These are phyloP conservation scores for Trogon surrucura DNA, from an alignment of 2,113 vertebrate genomes.

Conservation along the genomic window DNA sequence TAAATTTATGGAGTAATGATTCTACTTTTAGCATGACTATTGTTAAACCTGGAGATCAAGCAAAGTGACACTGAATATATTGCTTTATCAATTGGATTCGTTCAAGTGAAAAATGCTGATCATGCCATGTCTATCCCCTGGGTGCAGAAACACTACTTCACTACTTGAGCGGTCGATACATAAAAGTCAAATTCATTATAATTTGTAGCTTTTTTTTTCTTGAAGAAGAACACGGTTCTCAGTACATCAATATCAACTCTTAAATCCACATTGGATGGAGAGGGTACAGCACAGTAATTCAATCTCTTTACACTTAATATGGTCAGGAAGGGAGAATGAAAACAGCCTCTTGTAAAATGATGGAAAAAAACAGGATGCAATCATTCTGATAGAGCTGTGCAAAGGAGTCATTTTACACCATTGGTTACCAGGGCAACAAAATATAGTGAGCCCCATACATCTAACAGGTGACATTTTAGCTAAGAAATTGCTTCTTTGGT, in stretches of 20 bases:
- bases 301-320: conserved; percentile 87
- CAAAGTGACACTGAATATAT: conserved; percentile 86
- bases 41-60: conserved; percentile 85
- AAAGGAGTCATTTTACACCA: conserved; percentile 89
- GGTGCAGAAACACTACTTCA: conserved; percentile 85
- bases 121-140: conserved; percentile 81
- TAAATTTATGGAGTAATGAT: conserved; percentile 84
- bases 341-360: conserved; percentile 90
- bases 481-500: conserved; percentile 87
- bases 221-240: conserved; percentile 80
- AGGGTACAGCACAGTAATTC: conserved; percentile 86
- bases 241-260: conserved; percentile 88
- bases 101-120: conserved; percentile 88
- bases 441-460: conserved; percentile 84
- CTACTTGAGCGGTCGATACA: conserved; percentile 82
- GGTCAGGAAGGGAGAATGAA: conserved; percentile 87
- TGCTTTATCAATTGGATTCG: conserved; percentile 88
- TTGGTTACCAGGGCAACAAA: conserved; percentile 87
- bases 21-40: conserved; percentile 86
- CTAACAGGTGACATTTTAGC: conserved; percentile 89
- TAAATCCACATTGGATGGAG: conserved; percentile 86
- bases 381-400: conserved; percentile 85
- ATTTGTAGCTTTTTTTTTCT: conserved; percentile 85
- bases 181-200: conserved; percentile 91
- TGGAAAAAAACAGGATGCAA: conserved; percentile 88